phyloP scores from a whole-genome alignment of 2,113 vertebrate genomes.

The Muntiacus muntjak region DNA sequence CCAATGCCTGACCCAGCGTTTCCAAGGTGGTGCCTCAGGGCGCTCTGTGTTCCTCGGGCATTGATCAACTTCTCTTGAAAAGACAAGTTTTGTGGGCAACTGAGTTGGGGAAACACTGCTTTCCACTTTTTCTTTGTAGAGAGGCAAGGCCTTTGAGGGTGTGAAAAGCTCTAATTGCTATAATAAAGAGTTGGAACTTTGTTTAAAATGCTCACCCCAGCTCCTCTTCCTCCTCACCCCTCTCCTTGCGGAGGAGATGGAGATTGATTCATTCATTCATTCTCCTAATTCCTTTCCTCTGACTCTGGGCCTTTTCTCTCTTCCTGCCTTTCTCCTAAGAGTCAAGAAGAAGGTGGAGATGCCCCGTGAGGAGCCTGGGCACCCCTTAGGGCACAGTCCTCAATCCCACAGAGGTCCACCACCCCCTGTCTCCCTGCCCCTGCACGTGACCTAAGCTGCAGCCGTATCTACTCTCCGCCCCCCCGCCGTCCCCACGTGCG shows the following conservation, averaged over 20 bases:
- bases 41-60: not conserved
- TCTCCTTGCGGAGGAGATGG: not conserved
- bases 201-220: not conserved
- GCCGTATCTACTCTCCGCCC: not conserved
- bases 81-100: not conserved
- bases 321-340: not conserved
- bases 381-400: not conserved
- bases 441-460: not conserved
- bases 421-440: rapidly evolving
- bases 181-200: not conserved
- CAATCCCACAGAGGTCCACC: not conserved
- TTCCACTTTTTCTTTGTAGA: not conserved
- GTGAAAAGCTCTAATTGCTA: not conserved
- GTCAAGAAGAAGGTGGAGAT: not conserved
- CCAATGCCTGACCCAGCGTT: not conserved
- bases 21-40: not conserved
- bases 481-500: rapidly evolving
- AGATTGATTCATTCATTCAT: not conserved
- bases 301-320: not conserved
- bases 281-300: not conserved
- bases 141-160: not conserved
- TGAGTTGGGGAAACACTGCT: not conserved
- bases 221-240: not conserved
- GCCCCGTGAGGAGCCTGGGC: not conserved
- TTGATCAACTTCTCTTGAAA: not conserved